Base-by-base conservation (phyloP, 2,113 vertebrate species). In the Entomyzon cyanotis region DNA sequence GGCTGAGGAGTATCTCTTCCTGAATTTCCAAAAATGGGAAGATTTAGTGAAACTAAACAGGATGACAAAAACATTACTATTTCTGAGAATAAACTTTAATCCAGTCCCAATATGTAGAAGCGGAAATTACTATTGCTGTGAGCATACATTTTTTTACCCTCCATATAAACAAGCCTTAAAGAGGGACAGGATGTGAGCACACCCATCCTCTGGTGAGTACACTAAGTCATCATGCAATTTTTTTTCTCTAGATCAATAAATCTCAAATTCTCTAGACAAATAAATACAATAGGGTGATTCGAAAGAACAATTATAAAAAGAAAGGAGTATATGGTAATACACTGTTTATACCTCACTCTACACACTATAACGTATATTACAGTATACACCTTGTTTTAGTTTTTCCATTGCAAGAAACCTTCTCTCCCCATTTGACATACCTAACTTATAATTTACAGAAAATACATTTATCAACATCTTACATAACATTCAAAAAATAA, bases 41-140 rank as follows among this genome's bases (percentile, higher is more conserved):
- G 70, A 91, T 80, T 91, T 35, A 71, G 15, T 76, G 70, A 95
- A 93, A 79, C 23, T 83, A 83, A 95, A 79, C 58, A 10, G 33
- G 81, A 91, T 93, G 78, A 92, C 52, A 91, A 94, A 95, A 49
- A 7, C 44, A 69, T 82, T 95, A 55, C 23, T 87, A 19, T 87
- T 91, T 94, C 81, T 60, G 77, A 93, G 81, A 93, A 94, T 85
- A 95, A 89, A 65, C 70, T 91, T 16, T 67, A 80, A 68, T 58
- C 53, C 50, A 55, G 46, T 44, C 63, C 30, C 35, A 65, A 86
- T 50, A 80, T 12, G 19, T 49, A 84, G 53, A 84, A 93, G 10
- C 0, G 6, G 91, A 96, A 95, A 91, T 49, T 44, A 17, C 20
- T 84, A 2, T 70, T 81, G 35, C 62, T 89, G n/a, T 89, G 46